These are phyloP conservation scores for Nemotelus pantherinus DNA, from an alignment of 2,888 invertebrate species.

Conservation along the genomic window DNA sequence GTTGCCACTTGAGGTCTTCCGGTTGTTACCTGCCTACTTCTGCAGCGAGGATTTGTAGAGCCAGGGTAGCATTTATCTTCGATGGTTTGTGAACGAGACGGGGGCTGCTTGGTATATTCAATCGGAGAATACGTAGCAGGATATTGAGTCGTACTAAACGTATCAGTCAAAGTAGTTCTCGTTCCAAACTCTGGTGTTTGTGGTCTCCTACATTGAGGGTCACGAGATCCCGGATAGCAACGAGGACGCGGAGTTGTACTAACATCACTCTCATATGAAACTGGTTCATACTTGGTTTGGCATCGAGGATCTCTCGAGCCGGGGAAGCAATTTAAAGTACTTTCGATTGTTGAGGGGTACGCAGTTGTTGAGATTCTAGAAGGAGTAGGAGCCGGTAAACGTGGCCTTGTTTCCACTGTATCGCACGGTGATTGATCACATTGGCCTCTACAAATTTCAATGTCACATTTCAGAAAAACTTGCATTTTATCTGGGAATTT, in stretches of 20 bases:
- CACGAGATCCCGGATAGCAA: slow-evolving; percentile 55
- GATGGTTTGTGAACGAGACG: slow-evolving; percentile 25
- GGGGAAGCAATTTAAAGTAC: slow-evolving; percentile 57
- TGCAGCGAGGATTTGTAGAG: slow-evolving; percentile 60
- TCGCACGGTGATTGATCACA: slow-evolving; percentile 57
- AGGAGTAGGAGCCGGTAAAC: neutral
- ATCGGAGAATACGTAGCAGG: too few relatives aligned
- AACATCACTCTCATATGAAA: neutral
- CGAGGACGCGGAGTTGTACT: slow-evolving; percentile 50
- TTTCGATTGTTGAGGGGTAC: slow-evolving; percentile 28
- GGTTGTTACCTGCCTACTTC: slow-evolving; percentile 49
- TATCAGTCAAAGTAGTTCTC: too few relatives aligned
- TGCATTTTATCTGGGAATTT: slow-evolving; percentile 79
- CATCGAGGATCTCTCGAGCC: slow-evolving; percentile 59
- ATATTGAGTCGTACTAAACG: too few relatives aligned
- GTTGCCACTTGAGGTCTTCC: neutral
- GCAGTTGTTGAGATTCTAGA: slow-evolving; percentile 34
- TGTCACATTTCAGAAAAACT: slow-evolving; percentile 78
- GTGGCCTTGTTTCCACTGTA: slow-evolving; percentile 10
- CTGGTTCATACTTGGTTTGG: slow-evolving; percentile 46
- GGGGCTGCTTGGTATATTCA: too few relatives aligned
- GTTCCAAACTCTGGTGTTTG: too few relatives aligned
- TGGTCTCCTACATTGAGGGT: slow-evolving; percentile 56
- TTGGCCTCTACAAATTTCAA: slow-evolving; percentile 66
- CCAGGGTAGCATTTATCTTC: slow-evolving; percentile 55